Evolutionary conservation across 2,888 invertebrate species (phyloP), one percentile per base, ranked within the genome.

Genomic region (Microctonus aethiopoides): DNA sequence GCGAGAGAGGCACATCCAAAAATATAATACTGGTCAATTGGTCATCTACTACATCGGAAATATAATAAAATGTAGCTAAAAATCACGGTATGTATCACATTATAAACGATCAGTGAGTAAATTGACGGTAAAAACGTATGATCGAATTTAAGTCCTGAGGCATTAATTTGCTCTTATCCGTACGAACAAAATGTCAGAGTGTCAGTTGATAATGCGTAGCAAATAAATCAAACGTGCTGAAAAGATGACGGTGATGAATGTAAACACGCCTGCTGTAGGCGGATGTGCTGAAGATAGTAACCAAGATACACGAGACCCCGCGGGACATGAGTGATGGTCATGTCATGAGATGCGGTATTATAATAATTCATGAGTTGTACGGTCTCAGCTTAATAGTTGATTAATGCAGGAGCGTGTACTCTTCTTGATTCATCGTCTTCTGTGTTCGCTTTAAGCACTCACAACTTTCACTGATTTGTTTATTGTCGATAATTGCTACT

Each of bases 211-310:
- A 85, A 85, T 85, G 81, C 81, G 77, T 77, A 76, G 78, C 76
- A 83, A 83, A 86, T 86, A 85, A 86, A 85, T 86, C 85, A 84
- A 83, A 81, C 81, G 78, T 82, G 85, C 80, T 85, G 84, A 86
- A 85, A 86, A 85, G 85, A 85, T 86, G 85, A 85, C 85, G 83
- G 83, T 84, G 85, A 85, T 86, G 84, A 85, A 85, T 86, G 85
- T 81, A 83, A 84, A 83, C 83, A 83, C 83, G 81, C 80, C 78
- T 76, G 79, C 79, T 78, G 78, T 46, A 46, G 79, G 77, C 80
- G 80, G 78, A 78, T 62, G 46, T 46, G 77, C 77, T 74, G 78
- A 76, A 80, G 80, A 80, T 80, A 80, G 81, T 78, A 78, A 79
- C 80, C 74, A 78, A 80, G 83, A 82, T 81, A 81, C 80, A 82